Base-by-base conservation (phyloP, 2,888 invertebrate species). In the Lottia gigantea region DNA sequence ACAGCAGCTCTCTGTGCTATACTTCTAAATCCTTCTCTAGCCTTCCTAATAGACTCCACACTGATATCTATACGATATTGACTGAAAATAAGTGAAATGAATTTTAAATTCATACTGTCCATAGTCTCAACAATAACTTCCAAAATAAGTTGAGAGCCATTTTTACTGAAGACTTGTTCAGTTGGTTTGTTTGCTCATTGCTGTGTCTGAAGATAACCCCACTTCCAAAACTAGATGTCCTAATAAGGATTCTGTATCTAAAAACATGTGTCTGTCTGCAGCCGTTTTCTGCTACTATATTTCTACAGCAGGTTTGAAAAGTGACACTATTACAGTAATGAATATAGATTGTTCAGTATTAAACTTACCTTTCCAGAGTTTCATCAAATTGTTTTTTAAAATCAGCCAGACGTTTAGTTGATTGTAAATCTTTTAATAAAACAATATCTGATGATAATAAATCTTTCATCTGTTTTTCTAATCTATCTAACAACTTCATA, bases 381-480 rank as follows among this genome's bases (percentile, higher is more conserved):
- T 88, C 88, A 71, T 88, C 88, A 78, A 80, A 86, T 69, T 87
- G 86, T 77, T 88, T 88, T 77, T 86, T 87, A 26, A 88, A 81
- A 55, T 88, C 88, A 6, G 85, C 84, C 40, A 88, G 77, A 73
- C 83, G 83, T 76, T 87, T 86, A 25, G 86, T 86, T 19, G 86
- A 82, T 61, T 82, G 81, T 8, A 87, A 80, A 71, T 87, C 86
- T 71, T 85, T 86, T 81, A 87, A 84, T 23, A 88, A 81, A n/a
- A 86, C 74, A 1, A 84, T 79, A 74, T 87, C 86, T 74, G 83
- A 83, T 15, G 85, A 85, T 63, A 88, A 78, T 70, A 80, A 80
- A 6, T 77, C 78, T 64, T 83, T 78, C 85, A 88, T 85, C 77
- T 86, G 81, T 19, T 79, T 75, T 73, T 87, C 87, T 25, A 86